phyloP scores from a whole-genome alignment of 2,888 invertebrate species.

The Eupithecia centaureata region DNA sequence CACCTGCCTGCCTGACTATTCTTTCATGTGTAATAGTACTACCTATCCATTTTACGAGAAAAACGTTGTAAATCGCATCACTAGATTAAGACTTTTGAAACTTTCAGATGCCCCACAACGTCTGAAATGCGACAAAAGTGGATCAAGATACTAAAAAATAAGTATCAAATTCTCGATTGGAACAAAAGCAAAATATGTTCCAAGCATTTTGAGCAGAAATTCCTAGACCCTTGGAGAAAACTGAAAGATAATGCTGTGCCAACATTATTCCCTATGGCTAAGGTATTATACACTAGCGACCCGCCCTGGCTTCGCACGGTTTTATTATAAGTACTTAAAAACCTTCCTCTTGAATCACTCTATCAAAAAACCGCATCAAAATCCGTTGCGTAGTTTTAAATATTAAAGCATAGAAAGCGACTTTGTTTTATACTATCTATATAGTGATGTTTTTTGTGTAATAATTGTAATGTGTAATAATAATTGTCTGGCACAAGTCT shows the following conservation, averaged over 20 bases:
- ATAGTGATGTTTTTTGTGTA: no score
- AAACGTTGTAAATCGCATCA: background rate
- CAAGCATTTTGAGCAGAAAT: conserved; percentile 71
- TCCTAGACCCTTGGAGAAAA: conserved; percentile 65
- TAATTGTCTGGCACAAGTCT: no score
- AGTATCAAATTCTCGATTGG: conserved; percentile 69
- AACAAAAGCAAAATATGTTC: conserved; percentile 71
- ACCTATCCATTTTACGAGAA: background rate
- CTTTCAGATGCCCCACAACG: conserved; percentile 63
- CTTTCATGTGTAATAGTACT: background rate
- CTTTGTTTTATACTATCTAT: no score
- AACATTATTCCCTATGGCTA: conserved; percentile 59
- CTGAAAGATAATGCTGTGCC: conserved; percentile 69
- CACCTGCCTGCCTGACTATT: background rate
- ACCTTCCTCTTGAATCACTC: no score
- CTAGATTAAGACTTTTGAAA: background rate
- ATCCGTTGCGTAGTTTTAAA: no score
- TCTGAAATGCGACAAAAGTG: conserved; percentile 70
- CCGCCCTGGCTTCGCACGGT: no score
- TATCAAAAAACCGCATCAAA: no score
- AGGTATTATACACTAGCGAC: conserved; percentile 52
- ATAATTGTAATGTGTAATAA: no score
- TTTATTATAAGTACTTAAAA: no score
- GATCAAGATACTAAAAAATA: conserved; percentile 66
- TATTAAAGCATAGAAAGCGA: no score